Evolutionary conservation across 1,140 invertebrate species (phyloP), one percentile per base, ranked within the genome.

Genomic region (Hirudo medicinalis): DNA sequence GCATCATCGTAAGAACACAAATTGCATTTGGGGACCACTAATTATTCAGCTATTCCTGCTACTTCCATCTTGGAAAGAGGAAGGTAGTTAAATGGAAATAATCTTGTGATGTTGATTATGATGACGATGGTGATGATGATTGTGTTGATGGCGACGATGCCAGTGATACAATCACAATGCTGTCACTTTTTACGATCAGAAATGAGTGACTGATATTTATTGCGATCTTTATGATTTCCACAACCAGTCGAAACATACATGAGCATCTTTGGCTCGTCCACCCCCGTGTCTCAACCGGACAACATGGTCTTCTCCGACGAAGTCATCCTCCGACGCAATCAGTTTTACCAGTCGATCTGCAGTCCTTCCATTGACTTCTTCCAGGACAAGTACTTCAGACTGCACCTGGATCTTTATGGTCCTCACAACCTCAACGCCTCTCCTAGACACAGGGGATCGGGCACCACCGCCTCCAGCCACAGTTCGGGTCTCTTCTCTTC

Each of bases 161-260:
- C 43, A 49, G 9, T 49, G 43, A 49, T 40, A 40, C 40, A 40
- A 11, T 40, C 11, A 40, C 11, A 40, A 11, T 5, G 15, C 32
- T 36, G 32, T 36, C 32, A 36, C 32, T 36, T 36, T 36, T 36
- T 36, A 36, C 6, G 6, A 36, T 36, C 6, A 36, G 32, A 36
- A 36, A 36, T 36, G 32, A 36, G 6, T 3, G 32, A 36, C n/a
- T n/a, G 32, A 36, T 6, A 36, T 36, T 36, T 36, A 36, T 36
- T 36, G 32, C 2, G 2, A 3, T 36, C 20, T 57, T 57, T 25
- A 57, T 9, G 20, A n/a, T n/a, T 57, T 57, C 54, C 5, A n/a
- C 54, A 9, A 63, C 22, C 86, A 94, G 91, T 96, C 76, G 91
- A 92, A 88, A 91, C 90, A 63, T 96, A 95, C 83, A 94, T 95